phyloP scores from a whole-genome alignment of 2,113 vertebrate genomes.

The Apteryx mantelli region DNA sequence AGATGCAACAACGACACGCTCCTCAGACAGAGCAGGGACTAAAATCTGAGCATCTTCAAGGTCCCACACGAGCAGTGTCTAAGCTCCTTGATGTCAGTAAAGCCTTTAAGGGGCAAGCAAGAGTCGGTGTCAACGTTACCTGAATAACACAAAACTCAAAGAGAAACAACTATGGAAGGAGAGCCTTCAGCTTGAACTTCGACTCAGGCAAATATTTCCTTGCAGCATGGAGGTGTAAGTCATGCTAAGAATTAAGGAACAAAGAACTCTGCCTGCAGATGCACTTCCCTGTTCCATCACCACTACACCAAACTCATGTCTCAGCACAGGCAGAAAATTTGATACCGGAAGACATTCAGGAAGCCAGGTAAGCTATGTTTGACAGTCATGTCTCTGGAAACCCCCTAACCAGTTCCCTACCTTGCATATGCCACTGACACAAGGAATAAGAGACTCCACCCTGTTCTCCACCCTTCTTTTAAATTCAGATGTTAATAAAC shows the following conservation, averaged over 20 bases:
- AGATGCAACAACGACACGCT: fast-evolving
- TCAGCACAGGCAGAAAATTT: neutral
- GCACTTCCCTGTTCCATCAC: neutral
- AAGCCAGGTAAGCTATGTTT: neutral
- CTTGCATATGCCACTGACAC: fast-evolving
- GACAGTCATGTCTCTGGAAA: neutral
- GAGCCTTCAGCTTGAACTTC: neutral
- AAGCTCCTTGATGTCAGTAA: neutral
- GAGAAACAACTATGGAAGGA: neutral
- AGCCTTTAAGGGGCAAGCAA: neutral
- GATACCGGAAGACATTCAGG: neutral
- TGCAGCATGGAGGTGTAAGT: fast-evolving
- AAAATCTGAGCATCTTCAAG: neutral
- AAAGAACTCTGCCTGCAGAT: neutral
- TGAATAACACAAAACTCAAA: neutral
- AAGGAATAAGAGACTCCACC: neutral
- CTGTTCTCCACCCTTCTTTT: neutral
- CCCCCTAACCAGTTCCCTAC: neutral
- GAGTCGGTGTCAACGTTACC: neutral
- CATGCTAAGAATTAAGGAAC: neutral
- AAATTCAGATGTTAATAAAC: neutral
- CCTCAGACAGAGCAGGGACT: neutral
- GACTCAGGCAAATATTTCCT: neutral
- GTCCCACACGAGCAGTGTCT: neutral
- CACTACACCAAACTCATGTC: neutral